These are phyloP conservation scores for Rhopilema esculentum DNA, from an alignment of 30 jellyfish, hydroid and myxozoan genomes.

Conservation along the genomic window DNA sequence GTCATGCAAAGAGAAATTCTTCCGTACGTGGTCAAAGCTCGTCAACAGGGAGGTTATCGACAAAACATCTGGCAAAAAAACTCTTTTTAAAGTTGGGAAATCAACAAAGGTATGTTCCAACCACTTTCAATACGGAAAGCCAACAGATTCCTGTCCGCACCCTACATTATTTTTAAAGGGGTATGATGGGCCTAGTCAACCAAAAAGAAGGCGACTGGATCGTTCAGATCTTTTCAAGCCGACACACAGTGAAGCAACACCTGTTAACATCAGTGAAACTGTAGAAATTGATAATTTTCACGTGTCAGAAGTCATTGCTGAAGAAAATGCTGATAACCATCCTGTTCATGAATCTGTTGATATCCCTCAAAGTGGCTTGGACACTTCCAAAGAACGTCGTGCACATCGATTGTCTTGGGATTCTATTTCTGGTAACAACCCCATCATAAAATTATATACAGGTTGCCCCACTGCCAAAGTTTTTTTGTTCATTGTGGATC, in stretches of 20 bases:
- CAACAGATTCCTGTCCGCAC: conserved; percentile 42
- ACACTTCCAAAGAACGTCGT: no score
- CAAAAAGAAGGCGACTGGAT: conserved; percentile 41
- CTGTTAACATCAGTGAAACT: conserved; percentile 14
- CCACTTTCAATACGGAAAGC: conserved; percentile 28
- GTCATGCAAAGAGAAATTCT: conserved; percentile 20
- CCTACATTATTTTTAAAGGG: conserved; percentile 25
- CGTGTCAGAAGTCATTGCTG: conserved; percentile 30
- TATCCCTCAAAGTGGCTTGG: conserved; percentile 31
- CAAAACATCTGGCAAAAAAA: conserved; percentile 1
- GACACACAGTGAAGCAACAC: conserved; percentile 3
- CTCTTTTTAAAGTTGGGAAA: conserved; percentile 36
- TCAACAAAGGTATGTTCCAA: conserved; percentile 31
- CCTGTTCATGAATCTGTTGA: neutral
- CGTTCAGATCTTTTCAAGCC: conserved; percentile 19
- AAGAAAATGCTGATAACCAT: conserved; percentile 23
- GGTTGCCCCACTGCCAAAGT: conserved; percentile 53
- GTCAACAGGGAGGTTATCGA: conserved; percentile 36
- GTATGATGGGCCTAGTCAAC: conserved; percentile 27
- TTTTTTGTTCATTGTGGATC: conserved; percentile 22
- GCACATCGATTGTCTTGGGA: no score
- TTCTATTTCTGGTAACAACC: no score
- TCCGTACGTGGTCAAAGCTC: conserved; percentile 26
- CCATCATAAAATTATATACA: conserved; percentile 26
- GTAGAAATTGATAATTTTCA: conserved; percentile 10